Evolutionary conservation across 2,888 invertebrate species (phyloP), one percentile per base, ranked within the genome.

Genomic region (Melinopterus prodromus): DNA sequence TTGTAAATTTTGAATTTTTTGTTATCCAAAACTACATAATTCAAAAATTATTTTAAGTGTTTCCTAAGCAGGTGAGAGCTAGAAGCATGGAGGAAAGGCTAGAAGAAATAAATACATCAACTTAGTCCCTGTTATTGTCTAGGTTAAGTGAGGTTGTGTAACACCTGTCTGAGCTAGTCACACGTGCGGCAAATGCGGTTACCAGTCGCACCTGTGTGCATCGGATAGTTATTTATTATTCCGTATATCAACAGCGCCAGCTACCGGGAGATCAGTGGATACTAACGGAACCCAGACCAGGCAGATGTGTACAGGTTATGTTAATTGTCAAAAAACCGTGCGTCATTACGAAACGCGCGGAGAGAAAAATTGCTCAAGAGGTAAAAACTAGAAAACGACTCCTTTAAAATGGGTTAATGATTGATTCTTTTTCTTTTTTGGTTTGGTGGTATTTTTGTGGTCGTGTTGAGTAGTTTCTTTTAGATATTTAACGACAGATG

Each of bases 261-360:
- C 53, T 9, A 53, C 53, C 53, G 9, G 53, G 53, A 53, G 53
- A 53, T 53, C 53, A 53, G 53, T 53, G 53, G 12, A 53, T 12
- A 53, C 9, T 53, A 53, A 53, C 53, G 53, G 53, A 53, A 53
- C 53, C 53, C 9, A 7, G 53, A 1, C 12, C 53, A 53, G 53
- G 53, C 53, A 53, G 53, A 53, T 53, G 53, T 53, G 53, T 53
- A 53, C 53, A 53, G 53, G 53, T 53, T 53, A 53, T 53, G 53
- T 53, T 53, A 53, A 53, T 53, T 53, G 53, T 53, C 53, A 53
- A 53, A 53, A 53, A 53, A 26, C 2, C 53, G 53, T 53, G 53
- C 53, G 53, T 53, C 53, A 53, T 53, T 53, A 53, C 53, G 53
- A 53, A 53, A 53, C 53, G 7, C 9, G 53, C 53, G 3, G 26